Base-by-base conservation (phyloP, 2,888 invertebrate species). In the Thysanoteuthis rhombus region DNA sequence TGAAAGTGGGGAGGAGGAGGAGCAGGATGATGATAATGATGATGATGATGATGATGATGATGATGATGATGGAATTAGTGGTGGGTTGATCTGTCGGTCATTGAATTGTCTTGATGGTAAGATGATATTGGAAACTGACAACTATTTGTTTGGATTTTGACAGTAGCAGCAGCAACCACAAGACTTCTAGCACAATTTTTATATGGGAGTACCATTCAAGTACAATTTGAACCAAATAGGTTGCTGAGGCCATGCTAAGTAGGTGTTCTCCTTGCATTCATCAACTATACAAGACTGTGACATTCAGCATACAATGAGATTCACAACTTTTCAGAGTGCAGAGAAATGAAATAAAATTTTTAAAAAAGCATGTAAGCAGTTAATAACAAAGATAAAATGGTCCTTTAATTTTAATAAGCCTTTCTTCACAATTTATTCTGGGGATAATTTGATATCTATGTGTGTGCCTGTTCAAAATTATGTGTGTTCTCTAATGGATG, bases 261-360 rank as follows among this genome's bases (percentile, higher is more conserved):
- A 91, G 25, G 42, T 75, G 75, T 75, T 91, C 45, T 40, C 90
- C 90, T 91, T 42, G 91, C 91, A 91, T 91, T 91, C 91, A 91
- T 91, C 91, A 91, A 91, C 91, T 42, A 42, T 91, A 42, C 16
- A 91, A 91, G 45, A 45, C 16, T 91, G 28, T 42, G 32, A 42
- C 91, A 42, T 45, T 42, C 42, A 32, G 42, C 91, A 91, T 40
- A 91, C 91, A 42, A 91, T 28, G 91, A 45, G 91, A 45, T 42
- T 40, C 40, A 75, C 75, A 75, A 75, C 75, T 75, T 75, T 75
- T 75, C 75, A 75, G 10, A 91, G 91, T 91, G 40, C 91, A 91
- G 45, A 42, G 40, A 40, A 42, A 91, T 39, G 25, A 28, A 28
- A 39, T 39, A 90, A 39, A 90, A 90, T 4, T n/a, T n/a, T n/a